Conservation (phyloP, 2,113 vertebrate species). For the Cyphomyrus discorhynchus region DNA sequence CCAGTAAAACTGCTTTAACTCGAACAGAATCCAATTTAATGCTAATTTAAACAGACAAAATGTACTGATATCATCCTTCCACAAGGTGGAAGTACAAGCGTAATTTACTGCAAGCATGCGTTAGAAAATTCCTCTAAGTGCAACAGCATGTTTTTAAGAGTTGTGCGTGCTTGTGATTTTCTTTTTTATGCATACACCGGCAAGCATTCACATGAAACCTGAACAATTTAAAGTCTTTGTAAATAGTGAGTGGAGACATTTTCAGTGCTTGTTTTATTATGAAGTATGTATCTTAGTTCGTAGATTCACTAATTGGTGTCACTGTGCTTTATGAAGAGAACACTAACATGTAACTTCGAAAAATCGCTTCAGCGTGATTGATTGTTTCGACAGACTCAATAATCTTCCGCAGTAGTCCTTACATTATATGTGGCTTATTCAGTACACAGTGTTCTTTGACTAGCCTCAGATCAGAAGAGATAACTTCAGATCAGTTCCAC, state of each 20-base stretch:
- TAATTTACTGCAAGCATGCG: constrained; percentile 10
- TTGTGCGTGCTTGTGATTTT: constrained; percentile 39
- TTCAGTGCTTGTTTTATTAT: background rate
- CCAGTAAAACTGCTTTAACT: background rate
- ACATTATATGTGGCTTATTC: background rate
- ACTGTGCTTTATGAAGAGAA: background rate
- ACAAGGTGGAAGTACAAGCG: constrained; percentile 54
- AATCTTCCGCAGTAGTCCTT: background rate
- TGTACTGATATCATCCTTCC: constrained; percentile 28
- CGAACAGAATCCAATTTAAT: background rate
- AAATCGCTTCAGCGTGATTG: background rate
- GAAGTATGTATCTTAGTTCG: constrained; percentile 10
- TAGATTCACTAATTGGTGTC: background rate
- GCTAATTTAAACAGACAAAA: background rate
- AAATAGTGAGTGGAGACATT: background rate
- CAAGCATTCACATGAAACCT: constrained; percentile 46
- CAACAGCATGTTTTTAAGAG: constrained; percentile 15
- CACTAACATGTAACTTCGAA: background rate
- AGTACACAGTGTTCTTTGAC: background rate
- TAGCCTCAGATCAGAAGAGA: background rate
- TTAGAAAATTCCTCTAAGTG: background rate
- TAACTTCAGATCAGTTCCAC: background rate
- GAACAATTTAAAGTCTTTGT: background rate
- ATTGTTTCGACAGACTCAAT: background rate
- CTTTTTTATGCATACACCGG: background rate